These are phyloP conservation scores for Peromyscus melanophrys DNA, from an alignment of 2,797 vertebrate genomes.

Conservation along the genomic window DNA sequence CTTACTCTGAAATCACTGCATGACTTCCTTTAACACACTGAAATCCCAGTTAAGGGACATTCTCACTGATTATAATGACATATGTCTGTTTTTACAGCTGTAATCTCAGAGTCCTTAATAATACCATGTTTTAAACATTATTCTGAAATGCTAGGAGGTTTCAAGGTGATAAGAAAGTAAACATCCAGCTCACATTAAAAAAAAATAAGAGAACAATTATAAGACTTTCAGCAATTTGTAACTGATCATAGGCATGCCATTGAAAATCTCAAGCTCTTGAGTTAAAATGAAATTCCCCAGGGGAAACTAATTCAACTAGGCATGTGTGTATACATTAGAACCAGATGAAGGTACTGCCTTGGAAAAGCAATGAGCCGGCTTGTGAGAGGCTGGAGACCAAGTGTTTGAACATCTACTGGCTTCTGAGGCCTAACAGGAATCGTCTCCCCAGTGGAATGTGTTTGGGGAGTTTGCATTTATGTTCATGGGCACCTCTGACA, in stretches of 20 bases:
- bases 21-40: conserved; percentile 74
- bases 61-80: conserved; percentile 83
- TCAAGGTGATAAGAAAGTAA: conserved; percentile 75
- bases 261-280: conserved; percentile 81
- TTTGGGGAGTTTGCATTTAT: conserved; percentile 82
- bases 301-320: conserved; percentile 76
- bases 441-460: conserved; percentile 66
- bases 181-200: conserved; percentile 61
- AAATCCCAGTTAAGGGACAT: conserved; percentile 78
- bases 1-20: conserved; percentile 65
- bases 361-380: conserved; percentile 80
- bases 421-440: conserved; percentile 74
- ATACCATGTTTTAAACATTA: conserved; percentile 83
- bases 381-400: conserved; percentile 65
- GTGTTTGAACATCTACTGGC: conserved; percentile 69
- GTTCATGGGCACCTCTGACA: conserved; percentile 83
- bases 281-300: conserved; percentile 65
- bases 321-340: conserved; percentile 78
- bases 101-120: conserved; percentile 79
- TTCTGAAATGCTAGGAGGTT: conserved; percentile 78
- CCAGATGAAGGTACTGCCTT: conserved; percentile 80
- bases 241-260: conserved; percentile 60
- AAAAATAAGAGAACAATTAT: conserved; percentile 70
- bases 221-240: conserved; percentile 82
- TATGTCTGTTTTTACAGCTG: conserved; percentile 84